A percentile compares a stretch with the other conserved stretches of the same genome.
These are phyloP conservation scores for Meteorus cinctellus DNA, from an alignment of 2,888 invertebrate genomes.

Conservation along the genomic window DNA sequence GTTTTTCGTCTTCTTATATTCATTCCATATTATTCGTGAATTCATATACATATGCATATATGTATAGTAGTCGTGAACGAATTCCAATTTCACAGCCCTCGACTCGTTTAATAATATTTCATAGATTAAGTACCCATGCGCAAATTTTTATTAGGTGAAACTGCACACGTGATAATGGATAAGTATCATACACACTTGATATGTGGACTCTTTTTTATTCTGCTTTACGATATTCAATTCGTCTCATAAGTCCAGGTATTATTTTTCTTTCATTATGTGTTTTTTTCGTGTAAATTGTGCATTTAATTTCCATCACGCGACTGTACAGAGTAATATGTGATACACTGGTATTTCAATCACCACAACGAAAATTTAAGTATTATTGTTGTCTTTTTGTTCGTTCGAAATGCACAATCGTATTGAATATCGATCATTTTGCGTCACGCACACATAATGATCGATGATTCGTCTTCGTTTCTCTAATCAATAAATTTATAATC, in stretches of 20 bases:
- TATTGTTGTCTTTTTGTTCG: neutral
- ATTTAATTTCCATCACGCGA: constrained; percentile 21
- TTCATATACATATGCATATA: neutral
- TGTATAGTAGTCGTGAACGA: constrained; percentile 32
- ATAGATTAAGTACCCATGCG: constrained; percentile 50
- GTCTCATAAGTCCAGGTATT: neutral
- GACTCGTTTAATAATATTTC: constrained; percentile 45
- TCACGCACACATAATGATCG: constrained; percentile 7
- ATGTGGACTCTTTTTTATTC: constrained; percentile 26
- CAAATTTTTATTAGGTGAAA: constrained; percentile 45
- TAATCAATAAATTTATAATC: constrained; percentile 47
- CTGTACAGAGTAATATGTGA: constrained; percentile 22
- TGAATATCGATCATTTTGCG: constrained; percentile 5
- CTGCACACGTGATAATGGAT: constrained; percentile 43
- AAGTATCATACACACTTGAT: constrained; percentile 38
- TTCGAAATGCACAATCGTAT: neutral
- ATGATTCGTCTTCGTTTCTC: constrained; percentile 20
- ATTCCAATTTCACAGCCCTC: constrained; percentile 55
- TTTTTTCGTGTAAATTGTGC: neutral
- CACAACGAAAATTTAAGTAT: constrained; percentile 11
- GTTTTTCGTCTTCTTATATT: neutral
- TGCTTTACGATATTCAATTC: neutral
- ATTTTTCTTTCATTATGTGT: neutral
- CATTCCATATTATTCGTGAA: constrained; percentile 19
- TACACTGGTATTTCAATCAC: neutral